These are phyloP conservation scores for Callaeas wilsoni DNA, from an alignment of 2,113 vertebrate species.

Conservation along the genomic window DNA sequence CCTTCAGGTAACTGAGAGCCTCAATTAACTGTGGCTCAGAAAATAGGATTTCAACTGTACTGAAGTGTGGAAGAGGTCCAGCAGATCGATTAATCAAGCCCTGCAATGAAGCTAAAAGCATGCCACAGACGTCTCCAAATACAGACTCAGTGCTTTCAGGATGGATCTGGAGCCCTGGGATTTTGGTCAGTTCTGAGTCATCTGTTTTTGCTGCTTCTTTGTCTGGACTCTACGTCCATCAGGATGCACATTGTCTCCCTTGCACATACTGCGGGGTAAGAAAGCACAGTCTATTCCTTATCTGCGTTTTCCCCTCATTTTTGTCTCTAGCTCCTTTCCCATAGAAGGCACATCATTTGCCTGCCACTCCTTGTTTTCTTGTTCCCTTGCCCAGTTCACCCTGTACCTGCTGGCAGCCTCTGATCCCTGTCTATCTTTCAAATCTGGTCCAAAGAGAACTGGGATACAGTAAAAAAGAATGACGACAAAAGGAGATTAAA, in stretches of 20 bases:
- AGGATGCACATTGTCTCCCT: neutral
- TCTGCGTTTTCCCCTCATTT: neutral
- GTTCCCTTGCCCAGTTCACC: neutral
- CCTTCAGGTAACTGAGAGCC: constrained; percentile 32
- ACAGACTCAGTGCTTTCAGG: neutral
- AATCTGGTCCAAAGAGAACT: constrained; percentile 26
- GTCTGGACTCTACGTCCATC: neutral
- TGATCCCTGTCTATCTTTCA: constrained; percentile 37
- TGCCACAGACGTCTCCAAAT: neutral
- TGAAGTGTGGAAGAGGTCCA: constrained; percentile 28
- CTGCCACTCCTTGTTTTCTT: neutral
- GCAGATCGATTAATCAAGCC: constrained; percentile 29
- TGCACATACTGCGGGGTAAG: rapidly evolving
- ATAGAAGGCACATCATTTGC: neutral
- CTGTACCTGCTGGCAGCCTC: neutral
- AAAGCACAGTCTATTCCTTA: neutral
- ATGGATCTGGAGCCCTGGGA: neutral
- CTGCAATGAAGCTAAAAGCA: constrained; percentile 37
- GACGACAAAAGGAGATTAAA: constrained; percentile 57
- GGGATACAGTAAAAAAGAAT: constrained; percentile 42
- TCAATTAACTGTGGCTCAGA: constrained; percentile 48
- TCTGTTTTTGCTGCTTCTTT: neutral
- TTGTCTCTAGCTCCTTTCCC: neutral
- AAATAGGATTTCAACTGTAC: neutral
- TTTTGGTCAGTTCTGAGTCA: constrained; percentile 16